Evolutionary conservation across 92 coral and sea anemone species (phyloP).

Genomic region (Zoanthus gigantus): DNA sequence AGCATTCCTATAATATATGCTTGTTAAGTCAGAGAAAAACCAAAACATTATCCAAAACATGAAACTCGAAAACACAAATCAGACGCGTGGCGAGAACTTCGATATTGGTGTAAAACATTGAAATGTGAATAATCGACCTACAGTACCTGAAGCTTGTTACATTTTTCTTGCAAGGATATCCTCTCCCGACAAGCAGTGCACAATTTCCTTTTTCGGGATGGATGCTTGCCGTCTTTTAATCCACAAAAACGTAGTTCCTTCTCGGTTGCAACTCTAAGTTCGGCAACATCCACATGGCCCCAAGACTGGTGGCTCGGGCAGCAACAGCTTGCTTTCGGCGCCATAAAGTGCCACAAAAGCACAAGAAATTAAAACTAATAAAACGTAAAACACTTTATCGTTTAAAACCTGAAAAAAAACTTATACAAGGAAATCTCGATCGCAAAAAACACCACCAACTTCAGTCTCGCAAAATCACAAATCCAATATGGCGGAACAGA

Average conservation of each 20-base stretch:
- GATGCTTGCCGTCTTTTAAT: conserved; percentile 44
- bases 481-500: conserved; percentile 32
- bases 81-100: not conserved
- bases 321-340: conserved; percentile 31
- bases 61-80: not conserved
- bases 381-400: not conserved
- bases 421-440: not conserved
- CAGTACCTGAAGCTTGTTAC: conserved; percentile 22
- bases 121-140: not conserved
- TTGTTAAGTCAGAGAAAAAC: not conserved
- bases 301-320: conserved; percentile 14
- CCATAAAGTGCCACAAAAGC: conserved; percentile 30
- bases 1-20: not conserved
- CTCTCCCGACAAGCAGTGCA: conserved; percentile 45
- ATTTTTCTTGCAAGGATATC: conserved; percentile 5
- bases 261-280: not conserved
- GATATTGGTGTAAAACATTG: not conserved
- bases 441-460: conserved; percentile 13
- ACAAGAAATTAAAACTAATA: not conserved
- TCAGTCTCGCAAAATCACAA: not conserved
- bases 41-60: not conserved
- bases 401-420: not conserved
- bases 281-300: conserved; percentile 1
- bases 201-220: conserved; percentile 39
- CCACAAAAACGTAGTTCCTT: conserved; percentile 30